Conservation (phyloP, 2,797 vertebrate species). For the Gallinago solitaria region DNA sequence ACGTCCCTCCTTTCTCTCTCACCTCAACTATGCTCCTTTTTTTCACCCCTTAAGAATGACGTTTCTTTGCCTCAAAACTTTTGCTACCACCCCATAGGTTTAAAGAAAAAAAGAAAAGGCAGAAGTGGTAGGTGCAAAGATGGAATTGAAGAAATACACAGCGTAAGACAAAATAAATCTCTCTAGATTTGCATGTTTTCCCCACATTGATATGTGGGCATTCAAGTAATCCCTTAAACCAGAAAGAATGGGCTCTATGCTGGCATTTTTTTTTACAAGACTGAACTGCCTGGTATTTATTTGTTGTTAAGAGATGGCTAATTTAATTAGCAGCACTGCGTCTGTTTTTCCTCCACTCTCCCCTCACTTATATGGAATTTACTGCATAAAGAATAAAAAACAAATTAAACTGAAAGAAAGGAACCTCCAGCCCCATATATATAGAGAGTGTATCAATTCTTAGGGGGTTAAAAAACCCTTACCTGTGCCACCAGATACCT, state of each 20-base stretch:
- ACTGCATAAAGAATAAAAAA: not conserved
- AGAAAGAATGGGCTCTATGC: not conserved
- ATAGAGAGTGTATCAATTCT: not conserved
- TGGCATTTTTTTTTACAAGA: not conserved
- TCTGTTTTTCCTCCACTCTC: not conserved
- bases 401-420: not conserved
- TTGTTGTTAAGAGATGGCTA: conserved; percentile 13
- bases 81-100: not conserved
- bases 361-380: not conserved
- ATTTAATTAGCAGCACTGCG: not conserved
- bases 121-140: not conserved
- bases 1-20: not conserved
- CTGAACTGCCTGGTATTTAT: not conserved
- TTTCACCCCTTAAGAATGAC: not conserved
- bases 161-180: not conserved
- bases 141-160: not conserved
- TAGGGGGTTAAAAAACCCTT: not conserved
- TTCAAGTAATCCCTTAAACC: not conserved
- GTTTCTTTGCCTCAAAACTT: not conserved
- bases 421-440: not conserved
- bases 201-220: not conserved
- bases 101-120: not conserved
- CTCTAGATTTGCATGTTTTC: not conserved
- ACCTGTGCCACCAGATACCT: not conserved
- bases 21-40: not conserved